Base-by-base conservation (phyloP, 2,888 invertebrate genomes). In the Nymphalis c-album region DNA sequence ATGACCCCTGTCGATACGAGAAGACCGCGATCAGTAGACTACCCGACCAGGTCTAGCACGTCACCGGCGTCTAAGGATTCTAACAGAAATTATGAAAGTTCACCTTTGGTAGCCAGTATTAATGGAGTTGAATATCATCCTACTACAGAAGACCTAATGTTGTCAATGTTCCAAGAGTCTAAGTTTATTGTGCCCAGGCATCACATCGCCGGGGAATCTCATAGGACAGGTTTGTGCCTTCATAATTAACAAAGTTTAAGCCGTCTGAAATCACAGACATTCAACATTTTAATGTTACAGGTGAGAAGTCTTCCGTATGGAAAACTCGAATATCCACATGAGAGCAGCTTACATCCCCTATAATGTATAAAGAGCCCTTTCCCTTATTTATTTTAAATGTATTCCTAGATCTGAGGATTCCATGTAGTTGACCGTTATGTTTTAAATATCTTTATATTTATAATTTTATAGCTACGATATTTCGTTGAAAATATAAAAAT, bases 241-340 rank as follows among this genome's bases (percentile, higher is more conserved):
- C 61, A 58, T 18, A 40, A 57, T 26, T 20, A 17, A 20, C 7
- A 26, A n/a, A 53, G 53, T 55, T 31, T 31, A 17, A 35, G 46
- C 22, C 45, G 22, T 26, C 46, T 63, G 26, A n/a, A 17, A 46
- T 46, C 26, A 16, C 31, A 13, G 13, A 18, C 26, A 55, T 45
- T 45, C 55, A 55, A 46, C 46, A n/a, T 63, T 20, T 26, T 47
- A 57, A 57, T 48, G 46, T 89, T 84, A 40, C 87, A 91, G 90
- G 91, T 72, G 91, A 92, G 74, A 91, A 91, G 78, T 83, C 89
- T 71, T 85, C 90, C 70, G 88, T 87, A 69, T 92, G 92, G 92
- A 91, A 90, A 85, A 90, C 92, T 86, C 87, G 92, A 88, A 92
- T 92, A 91, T 91, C 92, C 65, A 92, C 92, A 77, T 92, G 91